Percentiles rank a stretch among this genome's conserved stretches.
These are phyloP conservation scores for Leptinotarsa undecemlineata DNA, from an alignment of 1,140 invertebrate genomes.

Conservation along the genomic window DNA sequence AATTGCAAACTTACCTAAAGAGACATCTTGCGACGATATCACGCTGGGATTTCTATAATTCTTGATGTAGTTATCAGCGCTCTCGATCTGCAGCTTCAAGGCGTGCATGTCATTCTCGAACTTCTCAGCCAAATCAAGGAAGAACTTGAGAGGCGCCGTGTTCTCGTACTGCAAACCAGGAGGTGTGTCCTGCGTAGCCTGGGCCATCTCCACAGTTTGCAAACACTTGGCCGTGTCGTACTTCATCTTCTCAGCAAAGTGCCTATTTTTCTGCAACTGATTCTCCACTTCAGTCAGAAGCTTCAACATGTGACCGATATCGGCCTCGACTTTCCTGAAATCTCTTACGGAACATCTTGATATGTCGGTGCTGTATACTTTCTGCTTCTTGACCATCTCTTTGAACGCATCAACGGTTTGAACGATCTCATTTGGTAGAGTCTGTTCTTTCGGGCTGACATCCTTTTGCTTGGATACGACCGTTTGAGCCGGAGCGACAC, in stretches of 20 bases:
- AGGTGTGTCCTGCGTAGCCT: conserved; percentile 77
- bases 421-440: conserved; percentile 70
- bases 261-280: conserved; percentile 65
- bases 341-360: conserved; percentile 61
- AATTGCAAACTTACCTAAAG: not conserved
- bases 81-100: conserved; percentile 73
- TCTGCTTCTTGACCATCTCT: conserved; percentile 82
- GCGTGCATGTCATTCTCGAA: conserved; percentile 74
- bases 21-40: conserved; percentile 69
- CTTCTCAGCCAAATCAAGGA: conserved; percentile 69
- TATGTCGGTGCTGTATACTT: conserved; percentile 77
- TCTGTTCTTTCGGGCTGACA: conserved; percentile 69
- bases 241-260: conserved; percentile 71
- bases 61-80: conserved; percentile 73
- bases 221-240: conserved; percentile 73
- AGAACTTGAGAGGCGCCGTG: conserved; percentile 73
- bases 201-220: conserved; percentile 77
- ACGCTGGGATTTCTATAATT: conserved; percentile 68
- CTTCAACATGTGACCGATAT: conserved; percentile 52
- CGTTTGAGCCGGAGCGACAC: conserved; percentile 63
- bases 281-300: conserved; percentile 59
- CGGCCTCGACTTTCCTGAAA: conserved; percentile 49
- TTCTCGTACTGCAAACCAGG: conserved; percentile 78
- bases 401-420: conserved; percentile 65
- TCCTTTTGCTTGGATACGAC: conserved; percentile 60